Base-by-base conservation (phyloP, 2,888 invertebrate species). In the Spilarctia lutea region DNA sequence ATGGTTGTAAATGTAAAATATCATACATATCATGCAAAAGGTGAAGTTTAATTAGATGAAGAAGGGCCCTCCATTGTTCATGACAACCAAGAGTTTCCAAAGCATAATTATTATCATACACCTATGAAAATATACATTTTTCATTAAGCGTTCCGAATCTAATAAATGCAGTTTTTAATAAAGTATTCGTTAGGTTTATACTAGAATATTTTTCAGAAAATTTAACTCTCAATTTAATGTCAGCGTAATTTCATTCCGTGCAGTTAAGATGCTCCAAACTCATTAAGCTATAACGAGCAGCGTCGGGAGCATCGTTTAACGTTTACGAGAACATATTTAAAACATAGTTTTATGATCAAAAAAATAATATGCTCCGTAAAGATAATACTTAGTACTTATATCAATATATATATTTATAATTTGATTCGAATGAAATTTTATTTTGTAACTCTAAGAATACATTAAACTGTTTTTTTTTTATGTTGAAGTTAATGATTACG, bases 221-320 rank as follows among this genome's bases (percentile, higher is more conserved):
- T 45, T 72, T 73, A 77, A 78, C 70, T 65, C 71, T 35, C 63
- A 71, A 74, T 73, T 76, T 71, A 66, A 72, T 75, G 74, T 71
- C 79, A 75, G 76, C 74, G 66, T 68, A 68, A 71, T 77, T 77
- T 71, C 66, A 79, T 67, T 68, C 68, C 73, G n/a, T 71, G 65
- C 73, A 35, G 66, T 75, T 76, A 81, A 82, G 75, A 79, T 76
- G 73, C 73, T 68, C 72, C 66, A 35, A 83, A 77, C 82, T 83
- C 82, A 82, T 82, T 83, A 82, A 79, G 76, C 56, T 75, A 52
- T 76, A 83, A 82, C 81, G 74, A 79, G 68, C 68, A 75, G 71
- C 83, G 74, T 75, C 81, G 42, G 71, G 73, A 73, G 66, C 68
- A 74, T 66, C 66, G 66, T 75, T 83, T 65, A 52, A 74, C 76